phyloP scores from a whole-genome alignment of 2,113 vertebrate species.

The Carettochelys insculpta region DNA sequence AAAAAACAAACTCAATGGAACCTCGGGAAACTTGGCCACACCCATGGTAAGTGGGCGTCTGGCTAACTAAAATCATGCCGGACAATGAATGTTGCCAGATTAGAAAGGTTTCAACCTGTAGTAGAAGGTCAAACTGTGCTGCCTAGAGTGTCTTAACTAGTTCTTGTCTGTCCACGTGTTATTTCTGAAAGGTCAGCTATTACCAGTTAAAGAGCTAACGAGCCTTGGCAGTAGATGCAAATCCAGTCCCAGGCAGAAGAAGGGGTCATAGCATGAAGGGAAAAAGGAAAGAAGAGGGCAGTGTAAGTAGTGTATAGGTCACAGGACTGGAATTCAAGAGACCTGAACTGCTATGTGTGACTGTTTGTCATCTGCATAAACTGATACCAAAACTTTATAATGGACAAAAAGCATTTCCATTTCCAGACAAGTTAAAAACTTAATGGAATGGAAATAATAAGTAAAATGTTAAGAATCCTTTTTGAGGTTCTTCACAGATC shows the following conservation, averaged over 20 bases:
- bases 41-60: too few species aligned
- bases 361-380: neutral
- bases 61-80: too few species aligned
- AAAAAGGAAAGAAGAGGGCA: neutral
- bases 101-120: too few species aligned
- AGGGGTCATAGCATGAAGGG: neutral
- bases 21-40: too few species aligned
- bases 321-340: neutral
- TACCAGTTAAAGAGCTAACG: neutral
- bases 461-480: neutral
- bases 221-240: neutral
- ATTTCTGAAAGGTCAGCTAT: neutral
- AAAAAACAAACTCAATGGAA: too few species aligned
- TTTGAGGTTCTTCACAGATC: neutral
- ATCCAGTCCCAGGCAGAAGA: neutral
- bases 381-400: neutral
- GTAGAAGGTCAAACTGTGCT: neutral
- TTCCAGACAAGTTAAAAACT: slow-evolving; percentile 7
- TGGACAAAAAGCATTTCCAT: slow-evolving; percentile 4
- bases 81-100: too few species aligned
- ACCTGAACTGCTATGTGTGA: neutral
- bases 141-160: neutral
- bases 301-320: neutral
- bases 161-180: neutral
- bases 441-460: neutral